Base-by-base conservation (phyloP, 2,797 vertebrate genomes). In the Gymnothorax javanicus region DNA sequence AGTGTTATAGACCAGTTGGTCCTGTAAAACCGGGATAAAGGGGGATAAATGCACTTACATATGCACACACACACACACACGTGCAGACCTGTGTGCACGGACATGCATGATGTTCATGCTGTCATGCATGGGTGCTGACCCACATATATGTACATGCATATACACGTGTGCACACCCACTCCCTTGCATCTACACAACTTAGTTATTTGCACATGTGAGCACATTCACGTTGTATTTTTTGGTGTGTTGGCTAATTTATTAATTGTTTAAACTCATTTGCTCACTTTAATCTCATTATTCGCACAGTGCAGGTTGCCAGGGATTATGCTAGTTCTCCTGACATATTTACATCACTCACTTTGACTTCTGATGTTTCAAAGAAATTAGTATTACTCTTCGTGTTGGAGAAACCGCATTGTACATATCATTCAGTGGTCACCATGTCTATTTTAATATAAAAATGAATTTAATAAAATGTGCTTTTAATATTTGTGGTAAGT, bases 1-100 rank as follows among this genome's bases (percentile, higher is more conserved):
- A 89, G 89, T 91, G 89, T 89, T 88, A 71, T 88, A 91, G 90
- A 91, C 89, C 90, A 92, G 91, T 92, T 89, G 90, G 54, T 89
- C 82, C 88, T 91, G 87, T 90, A 89, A 88, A 89, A 87, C 91
- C 89, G 90, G 90, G 8, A 89, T 9, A 9, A 59, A 59, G 64
- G 64, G 64, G 64, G 62, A 11, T 89, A n/a, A 64, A 64, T 8
- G 11, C 62, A 64, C 62, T 6, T 20, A 4, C 17, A 9, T 17
- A 8, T n/a, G 25, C 64, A 25, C 6, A 69, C 64, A 91, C 87
- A 89, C 27, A 25, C 69, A 83, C 56, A 85, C 23, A 73, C 69
- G 82, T 23, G 71, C 56, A 84, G 52, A 64, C 75, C 62, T 71
- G 84, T 81, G 85, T 50, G 75, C 52, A 82, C 62, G 56, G 6